Evolutionary conservation across 2,797 vertebrate species (phyloP).

Genomic region (Coendou prehensilis): DNA sequence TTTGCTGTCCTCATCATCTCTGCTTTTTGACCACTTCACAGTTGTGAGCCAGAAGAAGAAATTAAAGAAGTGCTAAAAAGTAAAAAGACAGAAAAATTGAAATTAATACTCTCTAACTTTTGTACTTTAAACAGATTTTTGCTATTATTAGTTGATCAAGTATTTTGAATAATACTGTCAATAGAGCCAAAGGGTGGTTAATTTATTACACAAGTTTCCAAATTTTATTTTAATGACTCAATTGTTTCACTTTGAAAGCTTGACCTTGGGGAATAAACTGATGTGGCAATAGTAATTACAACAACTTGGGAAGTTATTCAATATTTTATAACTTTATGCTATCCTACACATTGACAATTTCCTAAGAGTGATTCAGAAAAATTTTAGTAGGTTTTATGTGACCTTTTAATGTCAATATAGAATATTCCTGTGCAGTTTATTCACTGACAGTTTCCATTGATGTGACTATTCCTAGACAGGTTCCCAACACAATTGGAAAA

Average conservation of each 20-base stretch:
- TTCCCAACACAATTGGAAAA: constrained; percentile 71
- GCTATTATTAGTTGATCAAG: background rate
- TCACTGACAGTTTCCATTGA: constrained; percentile 9
- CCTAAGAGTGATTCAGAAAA: background rate
- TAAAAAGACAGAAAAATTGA: background rate
- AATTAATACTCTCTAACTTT: background rate
- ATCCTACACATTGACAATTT: background rate
- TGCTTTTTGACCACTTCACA: constrained; percentile 71
- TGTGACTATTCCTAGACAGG: constrained; percentile 65
- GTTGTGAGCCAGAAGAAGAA: constrained; percentile 66
- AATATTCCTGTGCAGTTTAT: constrained; percentile 55
- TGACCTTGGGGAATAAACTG: background rate
- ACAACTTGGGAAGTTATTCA: background rate
- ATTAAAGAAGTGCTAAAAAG: constrained; percentile 57
- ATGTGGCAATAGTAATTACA: constrained; percentile 39
- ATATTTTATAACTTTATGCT: constrained; percentile 45
- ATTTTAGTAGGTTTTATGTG: constrained; percentile 26
- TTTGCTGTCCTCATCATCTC: background rate
- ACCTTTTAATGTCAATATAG: constrained; percentile 60
- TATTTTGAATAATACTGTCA: constrained; percentile 30
- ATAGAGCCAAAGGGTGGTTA: background rate
- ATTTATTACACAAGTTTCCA: background rate
- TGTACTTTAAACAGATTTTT: background rate
- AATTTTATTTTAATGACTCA: background rate
- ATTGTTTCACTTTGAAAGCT: constrained; percentile 31